Base-by-base conservation (phyloP, 2,797 vertebrate genomes). In the Rhynchotus rufescens region DNA sequence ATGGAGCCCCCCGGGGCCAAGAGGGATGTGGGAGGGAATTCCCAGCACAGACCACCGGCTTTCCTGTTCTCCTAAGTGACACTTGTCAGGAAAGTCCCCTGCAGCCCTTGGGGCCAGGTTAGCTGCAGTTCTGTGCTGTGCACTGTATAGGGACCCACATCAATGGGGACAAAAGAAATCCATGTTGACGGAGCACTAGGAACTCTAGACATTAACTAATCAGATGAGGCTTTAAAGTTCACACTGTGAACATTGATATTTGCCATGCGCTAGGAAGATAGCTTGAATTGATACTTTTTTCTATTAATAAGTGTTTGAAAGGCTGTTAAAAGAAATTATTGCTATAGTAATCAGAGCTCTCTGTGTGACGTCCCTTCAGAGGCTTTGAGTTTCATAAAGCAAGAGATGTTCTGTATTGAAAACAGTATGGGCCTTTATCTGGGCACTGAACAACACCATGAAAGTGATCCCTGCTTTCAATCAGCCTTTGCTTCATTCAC, bases 321-420 rank as follows among this genome's bases (percentile, higher is more conserved):
- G 88, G 92, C 80, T 97, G 93, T 96, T 97, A 96, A 94, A 95
- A 96, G 91, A 94, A 97, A 97, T 96, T 94, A 96, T 90, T 97
- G 91, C 90, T 38, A 56, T 40, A 80, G 97, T 94, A 98, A 97
- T 97, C 97, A 97, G 94, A 59, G 88, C 65, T 96, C 97, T 97
- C 97, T 96, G 97, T 97, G 97, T 96, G 97, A 97, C 93, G 92
- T 49, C 23, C 12, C 92, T 95, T 96, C 94, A 92, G 10, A 85
- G 95, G 80, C 86, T 67, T 52, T 52, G 54, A 93, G 84, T 90
- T 95, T 84, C 57, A 34, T n/a, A 79, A 87, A 93, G 83, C 54
- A 15, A 40, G 76, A 89, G 89, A 89, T 28, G 83, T 72, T 78
- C 61, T 91, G 88, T 92, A 93, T 92, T 88, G 90, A 95, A 93